Evolutionary conservation across 2,797 vertebrate genomes (phyloP).

Genomic region (Mareca strepera): DNA sequence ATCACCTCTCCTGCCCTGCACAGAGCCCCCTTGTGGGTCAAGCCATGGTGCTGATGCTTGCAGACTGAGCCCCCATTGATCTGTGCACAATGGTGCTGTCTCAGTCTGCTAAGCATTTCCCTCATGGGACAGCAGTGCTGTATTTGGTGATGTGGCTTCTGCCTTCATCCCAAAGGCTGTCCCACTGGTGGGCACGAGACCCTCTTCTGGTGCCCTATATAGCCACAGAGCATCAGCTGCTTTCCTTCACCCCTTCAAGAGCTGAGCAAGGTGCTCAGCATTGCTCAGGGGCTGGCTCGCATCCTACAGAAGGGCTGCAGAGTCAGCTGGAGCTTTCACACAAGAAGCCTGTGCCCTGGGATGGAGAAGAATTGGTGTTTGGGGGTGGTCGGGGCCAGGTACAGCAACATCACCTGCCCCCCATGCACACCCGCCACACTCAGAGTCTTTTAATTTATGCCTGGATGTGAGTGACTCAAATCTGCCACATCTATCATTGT

Average conservation of each 20-base stretch:
- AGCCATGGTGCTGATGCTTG: accelerated
- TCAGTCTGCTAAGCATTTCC: not conserved
- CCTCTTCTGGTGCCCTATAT: not conserved
- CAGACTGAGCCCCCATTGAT: not conserved
- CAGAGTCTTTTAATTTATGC: not conserved
- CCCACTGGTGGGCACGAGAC: not conserved
- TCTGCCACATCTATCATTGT: conserved; percentile 13
- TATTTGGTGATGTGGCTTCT: not conserved
- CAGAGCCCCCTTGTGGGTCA: not conserved
- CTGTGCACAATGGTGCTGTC: too few species aligned
- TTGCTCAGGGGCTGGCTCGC: not conserved
- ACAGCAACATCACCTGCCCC: accelerated
- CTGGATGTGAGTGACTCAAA: not conserved
- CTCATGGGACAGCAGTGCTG: not conserved
- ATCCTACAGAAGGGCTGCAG: too few species aligned
- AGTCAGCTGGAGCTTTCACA: accelerated
- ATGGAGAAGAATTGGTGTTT: not conserved
- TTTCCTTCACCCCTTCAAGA: not conserved
- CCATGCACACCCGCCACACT: accelerated
- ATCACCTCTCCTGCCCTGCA: not conserved
- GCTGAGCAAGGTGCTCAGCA: not conserved
- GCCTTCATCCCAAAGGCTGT: not conserved
- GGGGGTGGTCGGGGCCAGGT: not conserved
- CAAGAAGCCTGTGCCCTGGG: not conserved
- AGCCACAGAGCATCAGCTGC: not conserved